Evolutionary conservation across 2,888 invertebrate genomes (phyloP).

Genomic region (Scaptomyza flava): DNA sequence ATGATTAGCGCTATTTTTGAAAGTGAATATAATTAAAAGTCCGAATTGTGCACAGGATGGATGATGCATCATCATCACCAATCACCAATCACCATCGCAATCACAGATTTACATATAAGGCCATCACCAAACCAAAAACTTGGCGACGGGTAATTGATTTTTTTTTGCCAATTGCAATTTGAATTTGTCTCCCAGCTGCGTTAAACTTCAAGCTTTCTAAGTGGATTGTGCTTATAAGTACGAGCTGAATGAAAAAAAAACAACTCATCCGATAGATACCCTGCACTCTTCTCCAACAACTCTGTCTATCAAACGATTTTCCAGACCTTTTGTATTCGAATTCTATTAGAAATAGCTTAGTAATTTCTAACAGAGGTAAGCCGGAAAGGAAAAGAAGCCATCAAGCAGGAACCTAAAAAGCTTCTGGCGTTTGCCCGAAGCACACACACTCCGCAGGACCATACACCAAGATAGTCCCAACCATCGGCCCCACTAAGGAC

Average conservation of each 20-base stretch:
- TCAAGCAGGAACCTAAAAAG: no score
- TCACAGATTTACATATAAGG: constrained; percentile 38
- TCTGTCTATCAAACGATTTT: no score
- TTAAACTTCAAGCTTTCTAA: constrained; percentile 2
- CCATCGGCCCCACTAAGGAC: no score
- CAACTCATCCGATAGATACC: not conserved
- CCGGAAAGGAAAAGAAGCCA: no score
- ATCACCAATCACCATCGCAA: constrained; percentile 12
- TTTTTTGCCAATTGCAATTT: constrained; percentile 34
- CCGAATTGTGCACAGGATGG: constrained; percentile 53
- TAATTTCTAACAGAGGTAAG: no score
- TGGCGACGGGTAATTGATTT: constrained; percentile 32
- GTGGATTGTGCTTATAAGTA: no score
- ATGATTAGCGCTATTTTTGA: constrained; percentile 77
- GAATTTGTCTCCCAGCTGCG: constrained; percentile 25
- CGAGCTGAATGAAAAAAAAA: not conserved
- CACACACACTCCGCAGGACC: no score
- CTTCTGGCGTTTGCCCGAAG: no score
- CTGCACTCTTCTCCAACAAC: not conserved
- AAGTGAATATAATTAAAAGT: constrained; percentile 76
- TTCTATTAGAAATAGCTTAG: no score
- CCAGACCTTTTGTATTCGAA: no score
- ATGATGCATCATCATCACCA: constrained; percentile 37
- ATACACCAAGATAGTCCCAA: no score
- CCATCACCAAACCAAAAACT: constrained; percentile 20